phyloP scores from a whole-genome alignment of 2,113 vertebrate genomes.

The Cinclus cinclus region DNA sequence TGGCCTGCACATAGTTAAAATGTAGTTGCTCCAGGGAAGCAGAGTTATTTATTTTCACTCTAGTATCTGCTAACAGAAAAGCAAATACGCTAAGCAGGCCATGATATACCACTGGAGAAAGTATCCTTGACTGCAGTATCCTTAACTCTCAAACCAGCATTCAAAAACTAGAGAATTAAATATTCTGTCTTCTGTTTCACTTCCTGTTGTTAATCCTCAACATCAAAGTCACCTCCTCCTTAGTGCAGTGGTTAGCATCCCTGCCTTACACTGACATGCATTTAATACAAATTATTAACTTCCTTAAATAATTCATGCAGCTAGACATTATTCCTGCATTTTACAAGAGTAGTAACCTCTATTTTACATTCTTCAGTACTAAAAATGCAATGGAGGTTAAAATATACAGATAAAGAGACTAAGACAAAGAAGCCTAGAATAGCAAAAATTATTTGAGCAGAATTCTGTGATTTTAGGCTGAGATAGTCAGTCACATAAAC shows the following conservation, averaged over 20 bases:
- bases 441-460: slow-evolving; percentile 47
- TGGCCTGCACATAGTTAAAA: slow-evolving; percentile 32
- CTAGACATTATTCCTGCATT: slow-evolving; percentile 63
- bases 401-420: slow-evolving; percentile 25
- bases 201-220: slow-evolving; percentile 80
- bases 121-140: neutral
- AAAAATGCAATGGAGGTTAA: slow-evolving; percentile 26
- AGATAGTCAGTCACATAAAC: slow-evolving; percentile 1
- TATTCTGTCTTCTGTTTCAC: slow-evolving; percentile 78
- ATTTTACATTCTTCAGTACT: slow-evolving; percentile 30
- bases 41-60: slow-evolving; percentile 42
- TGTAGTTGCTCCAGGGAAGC: neutral
- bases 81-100: slow-evolving; percentile 27
- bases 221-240: slow-evolving; percentile 81
- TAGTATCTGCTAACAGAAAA: slow-evolving; percentile 16
- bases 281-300: slow-evolving; percentile 68
- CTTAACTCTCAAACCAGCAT: slow-evolving; percentile 70
- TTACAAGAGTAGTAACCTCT: slow-evolving; percentile 55
- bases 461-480: neutral
- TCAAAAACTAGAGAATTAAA: slow-evolving; percentile 81
- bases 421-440: slow-evolving; percentile 47
- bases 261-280: slow-evolving; percentile 67
- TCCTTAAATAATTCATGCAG: slow-evolving; percentile 62
- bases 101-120: slow-evolving; percentile 1
- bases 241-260: slow-evolving; percentile 80